Conservation (phyloP, 2,888 invertebrate species). For the Spatulosminthurus flaviceps region DNA sequence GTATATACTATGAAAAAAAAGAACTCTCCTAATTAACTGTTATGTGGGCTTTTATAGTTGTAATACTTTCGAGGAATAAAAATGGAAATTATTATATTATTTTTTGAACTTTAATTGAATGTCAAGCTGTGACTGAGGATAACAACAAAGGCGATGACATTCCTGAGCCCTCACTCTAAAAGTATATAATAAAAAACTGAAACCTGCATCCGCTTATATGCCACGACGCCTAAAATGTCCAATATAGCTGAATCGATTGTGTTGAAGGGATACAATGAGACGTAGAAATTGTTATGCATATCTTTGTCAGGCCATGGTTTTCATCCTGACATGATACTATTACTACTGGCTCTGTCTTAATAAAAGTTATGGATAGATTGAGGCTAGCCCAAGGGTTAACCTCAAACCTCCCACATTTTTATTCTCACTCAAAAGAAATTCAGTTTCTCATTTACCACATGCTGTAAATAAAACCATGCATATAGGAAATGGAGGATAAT, state of each 20-base stretch:
- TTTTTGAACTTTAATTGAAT: background rate
- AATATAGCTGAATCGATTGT: slow-evolving; percentile 1
- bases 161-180: background rate
- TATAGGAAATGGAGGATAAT: background rate
- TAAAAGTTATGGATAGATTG: slow-evolving; percentile 4
- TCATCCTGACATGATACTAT: too few species aligned
- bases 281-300: background rate
- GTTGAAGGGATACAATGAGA: background rate
- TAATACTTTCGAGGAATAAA: background rate
- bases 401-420: slow-evolving; percentile 16
- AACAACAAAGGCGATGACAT: background rate
- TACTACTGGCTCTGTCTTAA: background rate
- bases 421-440: slow-evolving; percentile 4
- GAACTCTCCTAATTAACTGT: background rate
- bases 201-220: slow-evolving; percentile 1
- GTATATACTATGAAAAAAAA: too few species aligned
- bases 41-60: background rate
- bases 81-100: slow-evolving; percentile 15
- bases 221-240: background rate
- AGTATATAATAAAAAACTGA: background rate
- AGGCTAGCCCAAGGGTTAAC: slow-evolving; percentile 13
- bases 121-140: background rate
- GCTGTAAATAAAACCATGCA: background rate
- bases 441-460: background rate
- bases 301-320: background rate